Evolutionary conservation across 2,797 vertebrate species (phyloP), one percentile per base, ranked within the genome.

Genomic region (Melanotaenia trifasciata): DNA sequence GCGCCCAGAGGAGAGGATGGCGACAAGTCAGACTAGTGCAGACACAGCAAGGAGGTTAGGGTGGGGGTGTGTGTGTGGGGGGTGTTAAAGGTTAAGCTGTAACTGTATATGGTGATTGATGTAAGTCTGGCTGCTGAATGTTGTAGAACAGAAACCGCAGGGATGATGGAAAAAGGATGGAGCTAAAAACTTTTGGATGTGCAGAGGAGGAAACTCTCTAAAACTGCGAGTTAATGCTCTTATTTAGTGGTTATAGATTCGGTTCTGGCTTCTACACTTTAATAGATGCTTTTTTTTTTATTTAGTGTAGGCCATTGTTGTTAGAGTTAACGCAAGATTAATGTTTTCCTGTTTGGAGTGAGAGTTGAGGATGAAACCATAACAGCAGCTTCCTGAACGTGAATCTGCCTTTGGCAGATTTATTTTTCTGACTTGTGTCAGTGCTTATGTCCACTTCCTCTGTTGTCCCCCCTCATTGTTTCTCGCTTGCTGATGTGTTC

Each of bases 21-120:
- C 7, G 97, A 99, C 88, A 98, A 99, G 92, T 98, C 97, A 0
- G 97, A 99, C 94, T 99, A 92, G 85, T 24, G 53, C 40, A 40
- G 76, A 64, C 33, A 1, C 18, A 1, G 54, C 1, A 16, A 40
- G 71, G 64, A 76, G 78, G 73, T 75, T 76, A 56, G 70, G 67
- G 56, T 70, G 59, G 65, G 57, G 53, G 24, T 10, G 3, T 13
- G 3, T 13, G 58, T 14, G 20, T 14, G 54, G 6, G 26, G 35
- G 0, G 13, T 47, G 43, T 47, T 47, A 58, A 73, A 76, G 77
- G 61, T 77, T 65, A 79, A 82, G 70, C 36, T 84, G 77, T 75
- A 75, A 75, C 57, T 80, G 80, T 89, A 86, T 80, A 70, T 73
- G 76, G 84, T 82, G 80, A 76, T 81, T 79, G 79, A 75, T 83